Evolutionary conservation across 2,113 vertebrate species (phyloP).

Genomic region (Phrynosoma blainvillii): DNA sequence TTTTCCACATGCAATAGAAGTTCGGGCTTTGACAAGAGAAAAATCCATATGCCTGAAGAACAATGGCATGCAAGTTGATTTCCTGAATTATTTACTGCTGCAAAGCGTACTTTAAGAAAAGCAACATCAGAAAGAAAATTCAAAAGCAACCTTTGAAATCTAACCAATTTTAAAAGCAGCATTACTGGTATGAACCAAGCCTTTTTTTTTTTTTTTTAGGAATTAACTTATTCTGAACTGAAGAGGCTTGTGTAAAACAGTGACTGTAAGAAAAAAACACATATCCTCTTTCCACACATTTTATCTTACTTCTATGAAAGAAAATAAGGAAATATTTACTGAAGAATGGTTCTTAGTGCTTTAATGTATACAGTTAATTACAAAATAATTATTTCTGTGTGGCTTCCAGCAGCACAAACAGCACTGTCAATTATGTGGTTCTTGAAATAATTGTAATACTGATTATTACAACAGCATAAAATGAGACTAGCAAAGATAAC

Average conservation of each 20-base stretch:
- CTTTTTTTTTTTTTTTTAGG: not conserved
- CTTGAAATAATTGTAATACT: constrained; percentile 5
- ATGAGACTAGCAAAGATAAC: not conserved
- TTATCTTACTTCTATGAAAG: not conserved
- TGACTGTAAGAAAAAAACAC: not conserved
- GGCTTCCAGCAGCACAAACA: not conserved
- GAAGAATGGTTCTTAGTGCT: not conserved
- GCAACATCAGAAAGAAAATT: constrained; percentile 46
- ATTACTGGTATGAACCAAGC: constrained; percentile 33
- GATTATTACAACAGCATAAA: not conserved
- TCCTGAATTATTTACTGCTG: constrained; percentile 72
- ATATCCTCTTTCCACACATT: not conserved
- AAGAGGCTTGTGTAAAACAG: not conserved
- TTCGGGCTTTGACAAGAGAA: constrained; percentile 57
- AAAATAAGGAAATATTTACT: constrained; percentile 32
- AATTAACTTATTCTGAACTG: constrained; percentile 20
- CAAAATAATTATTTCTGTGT: constrained; percentile 13
- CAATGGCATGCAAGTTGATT: constrained; percentile 66
- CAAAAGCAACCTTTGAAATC: constrained; percentile 52
- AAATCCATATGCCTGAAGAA: constrained; percentile 63
- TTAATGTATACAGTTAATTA: constrained; percentile 17
- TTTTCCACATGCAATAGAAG: constrained; percentile 65
- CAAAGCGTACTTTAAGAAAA: constrained; percentile 66
- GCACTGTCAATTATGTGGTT: fast-evolving
- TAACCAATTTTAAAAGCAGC: constrained; percentile 33